Evolutionary conservation across 2,113 vertebrate species (phyloP).

Genomic region (Brevimyrus niger): DNA sequence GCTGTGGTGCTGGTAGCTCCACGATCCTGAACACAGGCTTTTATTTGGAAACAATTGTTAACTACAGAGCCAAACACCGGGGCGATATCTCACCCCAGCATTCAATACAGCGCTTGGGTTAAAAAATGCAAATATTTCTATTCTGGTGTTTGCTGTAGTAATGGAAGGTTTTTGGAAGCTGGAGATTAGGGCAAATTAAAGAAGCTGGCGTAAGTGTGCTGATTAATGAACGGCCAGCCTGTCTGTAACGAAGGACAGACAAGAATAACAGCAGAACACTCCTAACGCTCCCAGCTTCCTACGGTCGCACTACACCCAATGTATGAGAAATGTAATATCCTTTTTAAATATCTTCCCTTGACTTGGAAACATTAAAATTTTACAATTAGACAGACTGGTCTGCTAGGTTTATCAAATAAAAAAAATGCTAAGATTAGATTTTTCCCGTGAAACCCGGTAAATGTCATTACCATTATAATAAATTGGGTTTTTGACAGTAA

Average conservation of each 20-base stretch:
- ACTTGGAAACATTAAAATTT: not conserved
- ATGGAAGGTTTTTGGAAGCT: not conserved
- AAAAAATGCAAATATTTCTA: not conserved
- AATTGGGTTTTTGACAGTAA: not conserved
- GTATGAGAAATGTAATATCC: not conserved
- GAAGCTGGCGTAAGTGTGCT: not conserved
- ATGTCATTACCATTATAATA: constrained; percentile 5
- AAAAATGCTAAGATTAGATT: constrained; percentile 5
- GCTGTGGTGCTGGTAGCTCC: not conserved
- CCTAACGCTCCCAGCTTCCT: not conserved
- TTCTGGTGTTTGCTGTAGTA: not conserved
- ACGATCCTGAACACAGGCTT: not conserved
- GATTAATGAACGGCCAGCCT: not conserved
- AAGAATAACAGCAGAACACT: not conserved
- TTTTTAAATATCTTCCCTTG: not conserved
- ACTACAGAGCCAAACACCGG: not conserved
- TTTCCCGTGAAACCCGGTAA: not conserved
- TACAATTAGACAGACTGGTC: not conserved
- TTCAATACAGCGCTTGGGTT: not conserved
- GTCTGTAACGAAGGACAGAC: not conserved
- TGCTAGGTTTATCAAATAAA: not conserved
- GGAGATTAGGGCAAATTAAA: not conserved
- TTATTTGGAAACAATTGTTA: not conserved
- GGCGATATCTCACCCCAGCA: not conserved
- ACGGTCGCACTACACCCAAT: not conserved